Conservation (phyloP, 2,888 invertebrate genomes). For the Parnassius smintheus region DNA sequence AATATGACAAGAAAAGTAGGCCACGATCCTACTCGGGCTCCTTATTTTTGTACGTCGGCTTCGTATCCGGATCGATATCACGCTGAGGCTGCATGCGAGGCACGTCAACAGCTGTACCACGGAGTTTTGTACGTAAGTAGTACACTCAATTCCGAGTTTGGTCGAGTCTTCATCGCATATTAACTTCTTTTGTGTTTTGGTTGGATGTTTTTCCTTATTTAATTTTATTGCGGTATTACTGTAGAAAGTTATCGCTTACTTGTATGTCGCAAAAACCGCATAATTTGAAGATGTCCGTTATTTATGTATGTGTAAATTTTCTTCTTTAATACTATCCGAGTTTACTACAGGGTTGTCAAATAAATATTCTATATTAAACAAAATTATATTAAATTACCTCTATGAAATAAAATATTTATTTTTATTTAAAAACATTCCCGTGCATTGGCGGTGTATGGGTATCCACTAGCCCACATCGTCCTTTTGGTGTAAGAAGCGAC, state of each 20-base stretch:
- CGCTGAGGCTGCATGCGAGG: not conserved
- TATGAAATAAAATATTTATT: too few species aligned
- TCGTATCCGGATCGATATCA: slow-evolving; percentile 8
- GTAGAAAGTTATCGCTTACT: slow-evolving; percentile 21
- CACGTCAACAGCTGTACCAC: slow-evolving; percentile 5
- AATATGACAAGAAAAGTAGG: slow-evolving; percentile 4
- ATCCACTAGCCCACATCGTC: too few species aligned
- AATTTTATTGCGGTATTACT: slow-evolving; percentile 13
- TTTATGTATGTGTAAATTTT: not conserved
- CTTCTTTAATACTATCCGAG: not conserved
- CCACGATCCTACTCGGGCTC: not conserved
- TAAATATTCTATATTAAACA: too few species aligned
- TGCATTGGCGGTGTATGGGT: too few species aligned
- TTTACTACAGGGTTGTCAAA: not conserved
- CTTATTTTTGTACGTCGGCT: not conserved
- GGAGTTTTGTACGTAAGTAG: not conserved
- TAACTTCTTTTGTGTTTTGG: slow-evolving; percentile 1
- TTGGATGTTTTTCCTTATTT: slow-evolving; percentile 8
- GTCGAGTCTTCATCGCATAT: slow-evolving; percentile 5
- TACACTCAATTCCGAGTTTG: slow-evolving; percentile 12
- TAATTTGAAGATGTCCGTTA: slow-evolving; percentile 20
- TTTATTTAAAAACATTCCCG: not conserved
- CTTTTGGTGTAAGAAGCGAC: too few species aligned
- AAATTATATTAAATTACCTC: too few species aligned
- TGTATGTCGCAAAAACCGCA: slow-evolving; percentile 4